A percentile compares a stretch with the other conserved stretches of the same genome.
Conservation (phyloP, 2,797 vertebrate genomes). For the Takifugu rubripes region DNA sequence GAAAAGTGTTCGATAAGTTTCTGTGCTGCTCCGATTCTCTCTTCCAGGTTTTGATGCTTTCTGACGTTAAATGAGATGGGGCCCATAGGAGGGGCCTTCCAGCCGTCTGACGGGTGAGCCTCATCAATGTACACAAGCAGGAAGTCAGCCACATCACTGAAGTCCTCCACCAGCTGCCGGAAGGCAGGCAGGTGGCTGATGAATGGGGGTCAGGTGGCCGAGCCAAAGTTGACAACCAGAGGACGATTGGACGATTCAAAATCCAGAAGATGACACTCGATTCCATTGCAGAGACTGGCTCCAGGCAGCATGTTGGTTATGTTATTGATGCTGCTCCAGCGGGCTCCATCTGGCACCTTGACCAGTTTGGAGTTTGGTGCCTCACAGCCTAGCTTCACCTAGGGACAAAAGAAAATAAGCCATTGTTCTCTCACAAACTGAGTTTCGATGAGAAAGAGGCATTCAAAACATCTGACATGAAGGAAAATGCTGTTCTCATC, state of each 20-base stretch:
- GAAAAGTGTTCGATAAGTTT: slow-evolving; percentile 86
- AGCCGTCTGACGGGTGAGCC: slow-evolving; percentile 95
- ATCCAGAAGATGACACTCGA: slow-evolving; percentile 87
- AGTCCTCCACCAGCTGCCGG: slow-evolving; percentile 92
- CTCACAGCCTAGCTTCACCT: slow-evolving; percentile 92
- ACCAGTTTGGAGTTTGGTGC: slow-evolving; percentile 95
- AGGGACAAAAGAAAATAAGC: slow-evolving; percentile 26
- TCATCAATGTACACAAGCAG: slow-evolving; percentile 97
- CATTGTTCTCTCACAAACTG: not conserved
- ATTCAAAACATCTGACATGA: no score
- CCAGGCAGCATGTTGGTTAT: slow-evolving; percentile 8
- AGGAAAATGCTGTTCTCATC: no score
- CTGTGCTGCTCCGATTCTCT: slow-evolving; percentile 86
- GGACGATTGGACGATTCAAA: slow-evolving; percentile 88
- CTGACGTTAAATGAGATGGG: slow-evolving; percentile 84
- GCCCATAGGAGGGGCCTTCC: slow-evolving; percentile 86
- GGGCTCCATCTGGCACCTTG: slow-evolving; percentile 69
- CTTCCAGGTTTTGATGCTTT: slow-evolving; percentile 90
- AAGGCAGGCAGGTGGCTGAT: slow-evolving; percentile 91
- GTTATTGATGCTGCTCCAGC: slow-evolving; percentile 21
- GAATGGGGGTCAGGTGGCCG: slow-evolving; percentile 97
- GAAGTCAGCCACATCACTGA: slow-evolving; percentile 92
- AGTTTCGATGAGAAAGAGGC: no score
- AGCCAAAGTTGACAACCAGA: slow-evolving; percentile 96
- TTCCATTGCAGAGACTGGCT: slow-evolving; percentile 28